Base-by-base conservation (phyloP, 1,140 invertebrate genomes). In the Caerostris extrusa region DNA sequence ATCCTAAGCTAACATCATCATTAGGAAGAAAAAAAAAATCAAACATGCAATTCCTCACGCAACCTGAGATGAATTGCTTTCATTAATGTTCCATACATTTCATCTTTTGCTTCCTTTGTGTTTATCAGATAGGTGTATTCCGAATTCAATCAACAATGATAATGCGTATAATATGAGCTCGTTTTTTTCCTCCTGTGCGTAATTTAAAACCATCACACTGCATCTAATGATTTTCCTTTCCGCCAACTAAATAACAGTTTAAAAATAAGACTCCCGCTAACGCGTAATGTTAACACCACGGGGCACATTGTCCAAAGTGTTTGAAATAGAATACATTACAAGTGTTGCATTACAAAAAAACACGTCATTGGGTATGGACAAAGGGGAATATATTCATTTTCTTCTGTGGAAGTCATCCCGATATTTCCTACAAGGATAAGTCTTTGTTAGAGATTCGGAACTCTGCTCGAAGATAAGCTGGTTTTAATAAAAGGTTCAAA, bases 71-170 rank as follows among this genome's bases (percentile, higher is more conserved):
- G 71, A 77, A 77, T 77, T 3, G 10, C 50, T 12, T 53, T 34
- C 71, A 77, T 77, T 77, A 77, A 50, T 34, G 50, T 12, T 53
- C 7, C 50, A 53, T 3, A 77, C 71, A 50, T 50, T 50, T 77
- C 34, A 77, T 77, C 71, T 50, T 12, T 34, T 77, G 19, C 53
- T 77, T 77, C 71, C 34, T 77, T 77, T 77, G 10, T 50, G 50
- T 14, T 53, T 50, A 7, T 50, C 10, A 77, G 17, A 71, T 71
- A 19, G 19, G 67, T 71, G n/a, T 71, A 17, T 71, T 19, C n/a
- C 34, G 67, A 71, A 71, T 53, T 77, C 71, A 77, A 77, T 77
- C 71, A 77, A 12, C 71, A 77, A 53, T 50, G 34, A 77, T 77
- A 77, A 77, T 77, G 7, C 34, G 61, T 5, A 14, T 64, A 64